phyloP scores from a whole-genome alignment of 2,113 vertebrate genomes.

The Paracanthobrama guichenoti region DNA sequence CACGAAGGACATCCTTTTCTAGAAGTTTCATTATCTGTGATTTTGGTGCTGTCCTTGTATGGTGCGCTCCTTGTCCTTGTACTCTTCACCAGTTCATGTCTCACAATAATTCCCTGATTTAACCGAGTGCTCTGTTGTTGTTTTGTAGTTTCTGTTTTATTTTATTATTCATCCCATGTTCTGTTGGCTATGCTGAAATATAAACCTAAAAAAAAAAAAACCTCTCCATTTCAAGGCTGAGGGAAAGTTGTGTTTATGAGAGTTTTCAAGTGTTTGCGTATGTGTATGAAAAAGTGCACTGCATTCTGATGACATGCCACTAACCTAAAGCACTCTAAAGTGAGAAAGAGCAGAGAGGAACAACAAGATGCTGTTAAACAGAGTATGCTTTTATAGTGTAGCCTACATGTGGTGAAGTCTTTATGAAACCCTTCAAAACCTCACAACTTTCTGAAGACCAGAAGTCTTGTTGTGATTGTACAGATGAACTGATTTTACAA shows the following conservation, averaged over 20 bases:
- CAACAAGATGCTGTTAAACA: not conserved
- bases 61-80: too few species aligned
- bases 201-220: not conserved
- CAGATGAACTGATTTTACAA: not conserved
- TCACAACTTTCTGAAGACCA: not conserved
- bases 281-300: not conserved
- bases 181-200: conserved; percentile 9
- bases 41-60: not conserved
- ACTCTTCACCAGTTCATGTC: not conserved
- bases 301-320: conserved; percentile 9
- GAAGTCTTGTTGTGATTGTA: not conserved
- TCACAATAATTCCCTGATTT: conserved; percentile 5
- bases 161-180: not conserved
- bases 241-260: not conserved
- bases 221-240: conserved; percentile 13
- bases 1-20: not conserved
- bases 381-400: conserved; percentile 7
- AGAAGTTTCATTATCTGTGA: not conserved
- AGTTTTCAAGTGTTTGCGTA: conserved; percentile 15
- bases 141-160: not conserved
- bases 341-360: not conserved
- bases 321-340: conserved; percentile 5
- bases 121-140: not conserved
- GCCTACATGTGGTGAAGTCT: not conserved
- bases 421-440: conserved; percentile 1